These are phyloP conservation scores for Brotogeris chrysoptera DNA, from an alignment of 2,797 vertebrate genomes.

Conservation along the genomic window DNA sequence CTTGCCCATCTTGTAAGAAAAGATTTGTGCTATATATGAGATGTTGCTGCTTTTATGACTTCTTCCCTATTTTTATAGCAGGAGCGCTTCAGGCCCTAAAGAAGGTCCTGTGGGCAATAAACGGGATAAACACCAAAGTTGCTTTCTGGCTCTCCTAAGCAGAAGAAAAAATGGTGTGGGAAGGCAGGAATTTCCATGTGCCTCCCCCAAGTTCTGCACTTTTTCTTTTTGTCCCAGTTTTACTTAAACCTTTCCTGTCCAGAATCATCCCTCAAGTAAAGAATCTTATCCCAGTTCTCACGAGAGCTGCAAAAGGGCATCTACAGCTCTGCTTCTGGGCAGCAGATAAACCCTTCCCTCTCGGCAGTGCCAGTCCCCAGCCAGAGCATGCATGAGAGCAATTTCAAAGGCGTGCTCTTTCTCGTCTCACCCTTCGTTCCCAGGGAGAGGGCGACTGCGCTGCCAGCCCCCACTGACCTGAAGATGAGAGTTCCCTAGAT, in stretches of 20 bases:
- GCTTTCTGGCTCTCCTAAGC: not conserved
- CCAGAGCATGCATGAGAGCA: slow-evolving; percentile 29
- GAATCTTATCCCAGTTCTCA: no score
- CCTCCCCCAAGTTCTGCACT: not conserved
- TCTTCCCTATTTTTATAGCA: slow-evolving; percentile 60
- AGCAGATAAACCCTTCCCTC: not conserved
- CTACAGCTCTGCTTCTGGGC: not conserved
- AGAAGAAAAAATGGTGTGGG: not conserved
- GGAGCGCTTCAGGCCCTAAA: not conserved
- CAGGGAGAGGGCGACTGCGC: not conserved
- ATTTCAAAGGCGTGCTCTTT: slow-evolving; percentile 40
- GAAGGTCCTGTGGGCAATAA: slow-evolving; percentile 3
- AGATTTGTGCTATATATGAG: slow-evolving; percentile 35
- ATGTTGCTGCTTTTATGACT: slow-evolving; percentile 39
- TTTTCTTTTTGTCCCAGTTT: not conserved
- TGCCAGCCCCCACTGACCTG: slow-evolving; percentile 60
- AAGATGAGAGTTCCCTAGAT: slow-evolving; percentile 71
- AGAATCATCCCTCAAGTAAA: not conserved
- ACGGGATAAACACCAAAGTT: not conserved
- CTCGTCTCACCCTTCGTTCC: slow-evolving; percentile 20
- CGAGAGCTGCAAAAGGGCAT: not conserved
- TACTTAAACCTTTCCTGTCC: not conserved
- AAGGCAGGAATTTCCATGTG: not conserved
- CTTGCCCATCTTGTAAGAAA: slow-evolving; percentile 21
- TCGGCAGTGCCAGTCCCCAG: not conserved